Base-by-base conservation (phyloP, 1,140 invertebrate genomes). In the Cotesia chilonis region DNA sequence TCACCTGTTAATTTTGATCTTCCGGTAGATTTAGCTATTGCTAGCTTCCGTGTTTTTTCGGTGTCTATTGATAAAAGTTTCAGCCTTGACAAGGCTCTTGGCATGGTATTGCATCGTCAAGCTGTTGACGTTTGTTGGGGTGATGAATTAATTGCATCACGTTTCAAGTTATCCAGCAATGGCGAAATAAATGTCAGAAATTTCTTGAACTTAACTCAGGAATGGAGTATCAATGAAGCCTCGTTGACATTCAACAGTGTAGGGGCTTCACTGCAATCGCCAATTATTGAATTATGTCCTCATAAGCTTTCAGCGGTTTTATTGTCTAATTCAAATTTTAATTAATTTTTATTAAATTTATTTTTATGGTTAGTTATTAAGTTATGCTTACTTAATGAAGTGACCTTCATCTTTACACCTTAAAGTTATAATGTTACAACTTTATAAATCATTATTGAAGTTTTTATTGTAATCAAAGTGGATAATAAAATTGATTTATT, bases 21-120 rank as follows among this genome's bases (percentile, higher is more conserved):
- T 37, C 85, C 84, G 6, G 74, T 83, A 12, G 84, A 89, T 79
- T 76, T 87, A 71, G 79, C 78, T 70, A 75, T 86, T 71, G 60
- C 82, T 7, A 83, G 78, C 74, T 75, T 85, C 12, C 73, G 82
- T 71, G 76, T 85, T 3, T 82, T 83, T 52, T 80, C 83, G 4
- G 81, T 85, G 69, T 81, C 86, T 1, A 81, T 85, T 70, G 81
- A 83, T 41, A 81, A 28, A 28, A 28, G 28, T 28, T 28, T 2
- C 28, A 28, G 28, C 3, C 28, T 82, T 35, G 81, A 81, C 55
- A 87, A 81, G 82, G 89, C 82, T 75, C 85, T 90, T 20, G 89
- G 87, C n/a, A 77, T 89, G 78, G 87, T 89, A 57, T 37, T 93
- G 70, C 86, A 93, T 83, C 86, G 92, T 81, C 84, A 91, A 77